Evolutionary conservation across 1,140 invertebrate genomes (phyloP), one percentile per base, ranked within the genome.

Genomic region (Drosophila dunni): DNA sequence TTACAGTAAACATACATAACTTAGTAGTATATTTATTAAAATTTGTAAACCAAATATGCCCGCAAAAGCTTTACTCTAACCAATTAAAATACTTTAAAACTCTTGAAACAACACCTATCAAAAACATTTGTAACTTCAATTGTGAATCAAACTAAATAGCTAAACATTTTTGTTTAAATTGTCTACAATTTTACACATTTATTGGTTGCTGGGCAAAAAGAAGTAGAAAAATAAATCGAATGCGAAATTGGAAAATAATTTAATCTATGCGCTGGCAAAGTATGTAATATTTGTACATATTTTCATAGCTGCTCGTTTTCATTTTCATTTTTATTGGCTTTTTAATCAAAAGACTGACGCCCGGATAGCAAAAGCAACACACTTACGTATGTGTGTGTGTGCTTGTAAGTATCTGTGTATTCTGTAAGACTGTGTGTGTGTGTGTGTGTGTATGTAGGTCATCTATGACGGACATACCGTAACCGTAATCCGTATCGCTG

Each of bases 261-360:
- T 80, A 81, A 81, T 80, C 78, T 60, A 77, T 51, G 64, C 44
- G 45, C 51, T 57, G 42, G 56, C n/a, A 53, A 40, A 45, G 38
- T 58, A 40, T 61, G 48, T 73, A 42, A 67, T 67, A 58, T 53
- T 38, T 53, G 45, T 57, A 53, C 38, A 64, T 75, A 64, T 71
- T 64, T 75, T 73, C 50, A 58, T 63, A 60, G 33, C 44, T 50
- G 60, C 50, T 45, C 29, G 46, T 60, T 57, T 46, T 73, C 56
- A 54, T 63, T 69, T 66, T 61, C 7, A 20, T 75, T 81, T 76
- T 72, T 81, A 76, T 81, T 81, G 78, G 67, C 60, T 78, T 78
- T 78, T 81, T 82, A 82, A 81, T 81, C 79, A 75, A 81, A 78
- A 82, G 76, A 82, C 75, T 70, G 68, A 46, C 68, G 42, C 36